Base-by-base conservation (phyloP, 2,888 invertebrate genomes). In the Alentia gelatinosa region DNA sequence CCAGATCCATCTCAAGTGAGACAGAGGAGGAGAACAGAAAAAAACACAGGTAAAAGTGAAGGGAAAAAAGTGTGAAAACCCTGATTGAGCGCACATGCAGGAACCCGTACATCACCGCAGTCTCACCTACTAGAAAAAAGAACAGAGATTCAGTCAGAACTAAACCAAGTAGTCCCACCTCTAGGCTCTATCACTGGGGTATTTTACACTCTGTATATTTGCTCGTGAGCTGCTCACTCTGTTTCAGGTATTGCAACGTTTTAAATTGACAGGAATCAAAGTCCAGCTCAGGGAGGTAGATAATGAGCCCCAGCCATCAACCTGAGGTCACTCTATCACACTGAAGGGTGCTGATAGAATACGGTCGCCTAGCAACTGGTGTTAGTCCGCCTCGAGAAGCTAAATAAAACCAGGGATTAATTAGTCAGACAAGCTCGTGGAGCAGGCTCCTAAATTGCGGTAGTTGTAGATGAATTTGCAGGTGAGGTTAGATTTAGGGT, bases 251-350 rank as follows among this genome's bases (percentile, higher is more conserved):
- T n/a, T n/a, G n/a, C n/a, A n/a, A n/a, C n/a, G n/a, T n/a, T n/a
- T n/a, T n/a, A n/a, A n/a, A n/a, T n/a, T n/a, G n/a, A n/a, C 47
- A 42, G 56, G 68, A n/a, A 68, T 68, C 68, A 30, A 68, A 68
- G 68, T 26, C 30, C 30, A 68, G 68, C 1, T 68, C 30, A 30
- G 68, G 1, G 23, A 26, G 68, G 68, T 56, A 1, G 26, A 26
- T 68, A 68, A 68, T 68, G 68, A 68, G n/a, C 30, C 3, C 26
- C 23, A 68, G 68, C 68, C 68, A 30, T 68, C 68, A 68, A 26
- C 30, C 12, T 68, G 30, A 68, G 33, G 33, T 12, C 12, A 30
- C 30, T 68, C 15, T 68, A 68, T 68, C 68, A 12, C 19, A 26
- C 30, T 30, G 68, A 26, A 9, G 68, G 68, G 68, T 68, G 68